Evolutionary conservation across 2,797 vertebrate species (phyloP).

Genomic region (Alectoris magna): DNA sequence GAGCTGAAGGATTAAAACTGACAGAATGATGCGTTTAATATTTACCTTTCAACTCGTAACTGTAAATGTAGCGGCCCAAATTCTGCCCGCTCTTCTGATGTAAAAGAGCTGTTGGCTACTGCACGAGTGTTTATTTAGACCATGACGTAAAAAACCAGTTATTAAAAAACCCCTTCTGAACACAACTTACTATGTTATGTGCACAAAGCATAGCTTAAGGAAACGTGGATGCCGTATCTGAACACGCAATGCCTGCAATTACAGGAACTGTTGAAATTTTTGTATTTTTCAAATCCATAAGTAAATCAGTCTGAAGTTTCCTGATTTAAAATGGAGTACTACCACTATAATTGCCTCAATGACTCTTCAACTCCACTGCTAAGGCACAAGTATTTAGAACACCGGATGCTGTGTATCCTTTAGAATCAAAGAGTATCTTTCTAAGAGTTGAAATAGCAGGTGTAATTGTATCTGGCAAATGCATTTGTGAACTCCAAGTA

Average conservation of each 20-base stretch:
- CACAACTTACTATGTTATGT: neutral
- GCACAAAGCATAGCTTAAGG: neutral
- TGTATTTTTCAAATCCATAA: slow-evolving; percentile 27
- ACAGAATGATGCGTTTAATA: slow-evolving; percentile 18
- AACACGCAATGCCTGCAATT: neutral
- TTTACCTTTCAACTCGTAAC: slow-evolving; percentile 2
- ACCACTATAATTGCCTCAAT: neutral
- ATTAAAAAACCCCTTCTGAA: neutral
- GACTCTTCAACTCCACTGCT: neutral
- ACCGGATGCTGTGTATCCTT: neutral
- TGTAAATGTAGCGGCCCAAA: slow-evolving; percentile 22
- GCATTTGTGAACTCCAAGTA: slow-evolving; percentile 27
- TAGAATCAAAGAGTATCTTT: slow-evolving; percentile 11
- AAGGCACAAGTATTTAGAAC: neutral
- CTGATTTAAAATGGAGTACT: neutral
- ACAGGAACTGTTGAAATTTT: neutral
- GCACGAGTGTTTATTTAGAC: neutral
- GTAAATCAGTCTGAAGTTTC: slow-evolving; percentile 1
- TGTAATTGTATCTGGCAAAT: slow-evolving; percentile 20
- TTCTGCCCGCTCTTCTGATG: slow-evolving; percentile 18
- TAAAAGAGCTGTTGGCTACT: neutral
- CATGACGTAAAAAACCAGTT: neutral
- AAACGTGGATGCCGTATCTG: neutral
- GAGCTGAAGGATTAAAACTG: slow-evolving; percentile 19
- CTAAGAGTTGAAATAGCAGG: slow-evolving; percentile 22